A percentile compares a stretch with the other conserved stretches of the same genome.
Evolutionary conservation across 2,113 vertebrate genomes (phyloP).

Genomic region (Microcebus ravelobensis): DNA sequence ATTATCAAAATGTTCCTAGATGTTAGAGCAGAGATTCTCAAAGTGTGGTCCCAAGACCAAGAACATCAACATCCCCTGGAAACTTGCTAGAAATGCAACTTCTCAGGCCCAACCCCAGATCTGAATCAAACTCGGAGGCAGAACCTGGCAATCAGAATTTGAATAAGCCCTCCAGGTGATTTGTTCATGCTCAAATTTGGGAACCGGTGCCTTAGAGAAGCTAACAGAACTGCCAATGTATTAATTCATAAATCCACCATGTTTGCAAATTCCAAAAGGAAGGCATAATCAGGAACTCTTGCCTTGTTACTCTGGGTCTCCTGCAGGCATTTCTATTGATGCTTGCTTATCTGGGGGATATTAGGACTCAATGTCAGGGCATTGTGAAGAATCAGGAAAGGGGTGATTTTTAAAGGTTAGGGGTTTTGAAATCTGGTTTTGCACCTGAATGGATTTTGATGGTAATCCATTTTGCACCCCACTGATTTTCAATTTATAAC

Average conservation of each 20-base stretch:
- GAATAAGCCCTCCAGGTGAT: background rate
- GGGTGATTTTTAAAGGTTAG: conserved; percentile 54
- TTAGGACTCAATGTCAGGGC: conserved; percentile 46
- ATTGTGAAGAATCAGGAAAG: conserved; percentile 49
- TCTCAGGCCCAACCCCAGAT: background rate
- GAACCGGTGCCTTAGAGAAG: background rate
- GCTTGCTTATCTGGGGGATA: background rate
- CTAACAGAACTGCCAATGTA: background rate
- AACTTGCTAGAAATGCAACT: background rate
- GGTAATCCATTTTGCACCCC: conserved; percentile 74
- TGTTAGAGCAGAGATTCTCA: background rate
- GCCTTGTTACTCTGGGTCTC: background rate
- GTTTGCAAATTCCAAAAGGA: background rate
- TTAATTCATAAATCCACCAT: background rate
- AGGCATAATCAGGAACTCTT: background rate
- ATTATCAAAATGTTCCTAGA: background rate
- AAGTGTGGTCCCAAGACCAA: background rate
- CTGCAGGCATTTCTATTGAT: background rate
- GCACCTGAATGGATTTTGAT: conserved; percentile 70
- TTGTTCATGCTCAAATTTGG: background rate
- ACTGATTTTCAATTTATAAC: conserved; percentile 75
- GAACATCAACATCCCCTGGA: background rate
- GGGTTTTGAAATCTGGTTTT: conserved; percentile 66
- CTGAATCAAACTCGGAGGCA: background rate
- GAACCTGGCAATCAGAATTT: background rate